Percentiles rank a stretch among this genome's conserved stretches.
Evolutionary conservation across 2,113 vertebrate species (phyloP).

Genomic region (Perca fluviatilis): DNA sequence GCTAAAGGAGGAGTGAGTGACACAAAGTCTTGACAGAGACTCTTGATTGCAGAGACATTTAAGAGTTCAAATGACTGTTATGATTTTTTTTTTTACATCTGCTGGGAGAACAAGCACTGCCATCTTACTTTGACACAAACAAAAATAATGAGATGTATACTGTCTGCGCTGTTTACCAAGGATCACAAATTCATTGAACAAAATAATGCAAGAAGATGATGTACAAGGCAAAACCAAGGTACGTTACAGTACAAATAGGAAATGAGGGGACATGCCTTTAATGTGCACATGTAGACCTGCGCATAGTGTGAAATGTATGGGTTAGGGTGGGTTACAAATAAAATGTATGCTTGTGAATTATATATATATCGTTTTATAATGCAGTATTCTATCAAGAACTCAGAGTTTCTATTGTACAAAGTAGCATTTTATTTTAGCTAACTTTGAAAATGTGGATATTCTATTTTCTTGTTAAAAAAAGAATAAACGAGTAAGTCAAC

Average conservation of each 20-base stretch:
- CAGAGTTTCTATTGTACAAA: constrained; percentile 41
- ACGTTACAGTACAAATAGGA: neutral
- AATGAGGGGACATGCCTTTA: constrained; percentile 15
- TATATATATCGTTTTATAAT: constrained; percentile 27
- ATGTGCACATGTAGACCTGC: neutral
- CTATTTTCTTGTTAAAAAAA: constrained; percentile 34
- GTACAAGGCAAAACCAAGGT: neutral
- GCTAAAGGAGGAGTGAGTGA: constrained; percentile 75
- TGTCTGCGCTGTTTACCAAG: neutral
- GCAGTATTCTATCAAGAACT: constrained; percentile 41
- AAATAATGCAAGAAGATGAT: constrained; percentile 17
- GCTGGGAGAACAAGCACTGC: constrained; percentile 30
- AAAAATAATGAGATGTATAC: constrained; percentile 1
- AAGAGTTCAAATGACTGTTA: constrained; percentile 19
- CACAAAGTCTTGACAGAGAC: constrained; percentile 4
- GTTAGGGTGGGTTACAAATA: neutral
- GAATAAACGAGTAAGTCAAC: neutral
- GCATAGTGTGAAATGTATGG: neutral
- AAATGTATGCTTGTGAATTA: neutral
- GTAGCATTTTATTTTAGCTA: constrained; percentile 33
- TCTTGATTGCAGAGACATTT: neutral
- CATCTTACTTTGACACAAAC: neutral
- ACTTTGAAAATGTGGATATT: constrained; percentile 20
- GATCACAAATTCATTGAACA: neutral
- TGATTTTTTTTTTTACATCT: constrained; percentile 47